These are phyloP conservation scores for Beris chalybata DNA, from an alignment of 2,888 invertebrate genomes.

Conservation along the genomic window DNA sequence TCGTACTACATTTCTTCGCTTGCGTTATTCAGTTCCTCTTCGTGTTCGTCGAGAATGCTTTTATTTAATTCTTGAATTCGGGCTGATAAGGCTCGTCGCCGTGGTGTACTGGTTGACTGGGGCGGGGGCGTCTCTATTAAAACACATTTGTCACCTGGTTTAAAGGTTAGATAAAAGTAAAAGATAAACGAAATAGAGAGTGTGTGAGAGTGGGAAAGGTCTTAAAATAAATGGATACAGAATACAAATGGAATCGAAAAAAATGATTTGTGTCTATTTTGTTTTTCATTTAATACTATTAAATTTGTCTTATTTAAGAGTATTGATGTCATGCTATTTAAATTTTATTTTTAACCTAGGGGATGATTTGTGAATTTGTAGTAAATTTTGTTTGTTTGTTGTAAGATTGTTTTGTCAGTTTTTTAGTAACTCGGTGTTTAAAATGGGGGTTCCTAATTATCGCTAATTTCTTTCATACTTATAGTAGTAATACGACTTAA, in stretches of 20 bases:
- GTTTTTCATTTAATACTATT: no score
- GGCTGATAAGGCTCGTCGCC: constrained; percentile 55
- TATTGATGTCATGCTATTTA: background rate
- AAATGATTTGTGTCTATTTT: background rate
- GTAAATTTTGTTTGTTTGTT: no score
- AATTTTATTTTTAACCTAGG: background rate
- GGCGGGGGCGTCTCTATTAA: constrained; percentile 75
- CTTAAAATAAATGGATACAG: background rate
- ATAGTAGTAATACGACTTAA: no score
- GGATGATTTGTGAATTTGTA: background rate
- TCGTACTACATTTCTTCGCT: no score
- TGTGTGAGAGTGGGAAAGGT: constrained; percentile 1
- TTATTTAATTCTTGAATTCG: constrained; percentile 56
- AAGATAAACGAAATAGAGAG: constrained; percentile 1
- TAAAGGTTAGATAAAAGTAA: constrained; percentile 19
- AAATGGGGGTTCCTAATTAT: no score
- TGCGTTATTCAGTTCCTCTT: constrained; percentile 39
- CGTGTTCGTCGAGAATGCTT: constrained; percentile 54
- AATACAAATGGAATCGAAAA: background rate
- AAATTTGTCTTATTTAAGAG: background rate
- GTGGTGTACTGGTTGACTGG: constrained; percentile 54
- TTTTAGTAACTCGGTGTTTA: no score
- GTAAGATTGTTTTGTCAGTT: no score
- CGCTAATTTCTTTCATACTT: no score
- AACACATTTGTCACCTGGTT: constrained; percentile 76